Evolutionary conservation across 2,113 vertebrate genomes (phyloP), one percentile per base, ranked within the genome.

Genomic region (Mugil cephalus): DNA sequence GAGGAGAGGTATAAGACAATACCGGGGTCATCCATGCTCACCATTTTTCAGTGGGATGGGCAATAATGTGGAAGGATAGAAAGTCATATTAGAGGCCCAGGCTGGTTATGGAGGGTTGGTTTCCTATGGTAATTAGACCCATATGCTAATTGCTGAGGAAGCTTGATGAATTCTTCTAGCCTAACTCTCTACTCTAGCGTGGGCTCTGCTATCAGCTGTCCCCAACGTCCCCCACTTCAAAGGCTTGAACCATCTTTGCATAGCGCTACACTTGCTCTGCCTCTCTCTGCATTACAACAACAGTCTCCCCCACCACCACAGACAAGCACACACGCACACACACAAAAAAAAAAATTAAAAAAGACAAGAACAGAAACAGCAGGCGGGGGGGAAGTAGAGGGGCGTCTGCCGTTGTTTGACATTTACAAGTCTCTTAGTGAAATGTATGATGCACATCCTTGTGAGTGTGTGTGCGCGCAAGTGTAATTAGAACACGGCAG

Each of bases 401-500:
- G 77, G 64, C 13, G 34, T 83, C 74, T 77, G 80, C 61, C 45
- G 46, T 83, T 79, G 87, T 87, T 84, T 93, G 90, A 91, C 88
- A 92, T 91, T 91, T 92, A 81, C 86, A 87, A 87, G 87, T 87
- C 79, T 91, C 67, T 84, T 76, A 74, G 80, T 65, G 69, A 91
- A 85, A 86, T 60, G 76, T 63, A 69, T 52, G 72, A 82, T 87
- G 76, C 77, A 80, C 76, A 80, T 71, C 64, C 66, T 70, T 50
- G 74, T 21, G 62, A 79, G 79, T 79, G 73, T 83, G 84, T 73
- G 70, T 6, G 59, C 2, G 54, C 5, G 43, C 48, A 65, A 69
- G 74, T 85, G 87, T 88, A 91, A 93, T 93, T 89, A 90, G 89
- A 91, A 89, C 90, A 91, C 77, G 85, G 85, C 77, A 68, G 87